Base-by-base conservation (phyloP, 2,113 vertebrate species). In the Pterocles gutturalis region DNA sequence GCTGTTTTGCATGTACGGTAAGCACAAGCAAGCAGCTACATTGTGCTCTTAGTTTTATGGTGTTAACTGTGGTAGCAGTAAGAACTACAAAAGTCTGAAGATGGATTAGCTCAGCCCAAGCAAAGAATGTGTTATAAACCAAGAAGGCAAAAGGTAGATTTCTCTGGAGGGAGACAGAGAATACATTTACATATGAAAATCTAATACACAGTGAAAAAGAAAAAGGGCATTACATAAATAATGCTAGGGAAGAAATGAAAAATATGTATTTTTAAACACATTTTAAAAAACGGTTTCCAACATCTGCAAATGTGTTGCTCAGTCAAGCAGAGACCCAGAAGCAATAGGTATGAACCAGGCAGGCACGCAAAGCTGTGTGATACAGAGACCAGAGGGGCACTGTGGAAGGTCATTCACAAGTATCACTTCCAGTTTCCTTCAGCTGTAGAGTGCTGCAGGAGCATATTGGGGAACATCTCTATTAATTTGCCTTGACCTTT, bases 161-260 rank as follows among this genome's bases (percentile, higher is more conserved):
- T 90, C 95, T 96, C 83, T 87, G 48, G 90, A 92, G 89, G 48
- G 31, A 82, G 65, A 64, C 0, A 0, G 12, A 78, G 83, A 87
- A 89, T 64, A 67, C 25, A 81, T 92, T 95, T 96, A 79, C 90
- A 83, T 93, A 92, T 48, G 60, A 93, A 94, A 96, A 95, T 84
- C 57, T 69, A 93, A 95, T 79, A 61, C 20, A 84, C 34, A 31
- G 48, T 58, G 76, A 75, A 77, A 90, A 95, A 57, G 57, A 53
- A 69, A 97, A 96, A 95, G 62, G 45, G 65, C 60, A 90, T 89
- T 71, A 75, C 65, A 89, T 93, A 95, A 95, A 93, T 89, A 95
- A 96, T 13, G 17, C 2, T 19, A 84, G 45, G 48, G 33, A 57
- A 75, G 38, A 83, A 94, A 90, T 84, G 83, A 94, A 93, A 96